phyloP scores from a whole-genome alignment of 2,113 vertebrate species.

The Ciconia boyciana region DNA sequence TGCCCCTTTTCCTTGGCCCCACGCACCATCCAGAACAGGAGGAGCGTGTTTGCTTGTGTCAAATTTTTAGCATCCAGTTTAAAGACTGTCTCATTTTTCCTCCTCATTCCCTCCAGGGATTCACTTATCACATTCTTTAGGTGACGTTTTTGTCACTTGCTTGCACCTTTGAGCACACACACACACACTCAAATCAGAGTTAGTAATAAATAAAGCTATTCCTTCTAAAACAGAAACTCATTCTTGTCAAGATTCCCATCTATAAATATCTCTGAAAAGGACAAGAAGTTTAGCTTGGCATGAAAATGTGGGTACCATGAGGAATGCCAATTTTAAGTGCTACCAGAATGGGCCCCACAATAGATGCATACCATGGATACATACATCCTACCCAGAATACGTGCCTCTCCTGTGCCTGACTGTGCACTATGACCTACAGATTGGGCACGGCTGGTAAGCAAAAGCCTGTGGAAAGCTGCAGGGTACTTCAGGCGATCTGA shows the following conservation, averaged over 20 bases:
- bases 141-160: neutral
- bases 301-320: conserved; percentile 51
- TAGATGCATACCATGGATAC: neutral
- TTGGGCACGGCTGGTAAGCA: neutral
- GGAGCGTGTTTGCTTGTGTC: neutral
- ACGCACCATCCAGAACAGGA: neutral
- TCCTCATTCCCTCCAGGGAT: neutral
- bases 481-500: neutral
- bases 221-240: conserved; percentile 65
- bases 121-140: neutral
- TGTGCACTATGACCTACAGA: neutral
- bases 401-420: neutral
- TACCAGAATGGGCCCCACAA: conserved; percentile 19
- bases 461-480: neutral
- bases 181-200: neutral
- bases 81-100: neutral
- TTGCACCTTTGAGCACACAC: neutral
- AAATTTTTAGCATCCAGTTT: neutral
- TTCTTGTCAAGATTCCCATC: conserved; percentile 74
- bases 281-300: conserved; percentile 71
- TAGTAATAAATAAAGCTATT: conserved; percentile 36
- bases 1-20: neutral
- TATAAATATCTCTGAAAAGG: conserved; percentile 72
- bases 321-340: conserved; percentile 53
- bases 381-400: neutral